Conservation (phyloP, 2,888 invertebrate species). For the Eubasilissa splendida region DNA sequence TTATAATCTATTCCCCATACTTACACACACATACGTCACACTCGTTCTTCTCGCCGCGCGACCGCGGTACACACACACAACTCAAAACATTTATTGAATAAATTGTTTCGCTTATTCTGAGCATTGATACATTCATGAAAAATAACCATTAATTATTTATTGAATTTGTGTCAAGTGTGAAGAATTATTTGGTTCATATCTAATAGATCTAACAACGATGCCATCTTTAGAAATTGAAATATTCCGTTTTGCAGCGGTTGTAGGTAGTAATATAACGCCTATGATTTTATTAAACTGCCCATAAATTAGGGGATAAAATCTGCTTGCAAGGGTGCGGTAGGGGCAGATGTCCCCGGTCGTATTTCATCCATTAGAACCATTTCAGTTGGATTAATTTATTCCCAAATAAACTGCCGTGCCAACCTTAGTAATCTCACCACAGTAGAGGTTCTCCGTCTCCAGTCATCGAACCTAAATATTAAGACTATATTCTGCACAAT, state of each 20-base stretch:
- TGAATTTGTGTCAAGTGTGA: too few species aligned
- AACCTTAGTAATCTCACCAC: conserved; percentile 23
- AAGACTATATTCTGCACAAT: too few species aligned
- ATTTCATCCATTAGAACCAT: conserved; percentile 58
- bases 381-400: conserved; percentile 58
- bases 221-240: conserved; percentile 29
- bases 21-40: too few species aligned
- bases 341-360: conserved; percentile 57
- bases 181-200: neutral
- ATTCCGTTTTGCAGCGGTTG: neutral
- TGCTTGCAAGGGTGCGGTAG: conserved; percentile 40
- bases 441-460: too few species aligned
- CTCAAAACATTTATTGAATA: too few species aligned
- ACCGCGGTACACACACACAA: too few species aligned
- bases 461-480: too few species aligned
- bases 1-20: too few species aligned
- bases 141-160: too few species aligned
- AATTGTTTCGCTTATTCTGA: too few species aligned
- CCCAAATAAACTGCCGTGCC: conserved; percentile 55
- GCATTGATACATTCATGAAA: too few species aligned
- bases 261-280: conserved; percentile 14
- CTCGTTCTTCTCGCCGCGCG: too few species aligned
- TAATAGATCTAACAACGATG: conserved; percentile 8
- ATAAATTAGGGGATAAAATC: conserved; percentile 56
- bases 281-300: conserved; percentile 40